Percentiles rank a stretch among this genome's conserved stretches.
Conservation (phyloP, 1,140 invertebrate genomes). For the Monochamus saltuarius region DNA sequence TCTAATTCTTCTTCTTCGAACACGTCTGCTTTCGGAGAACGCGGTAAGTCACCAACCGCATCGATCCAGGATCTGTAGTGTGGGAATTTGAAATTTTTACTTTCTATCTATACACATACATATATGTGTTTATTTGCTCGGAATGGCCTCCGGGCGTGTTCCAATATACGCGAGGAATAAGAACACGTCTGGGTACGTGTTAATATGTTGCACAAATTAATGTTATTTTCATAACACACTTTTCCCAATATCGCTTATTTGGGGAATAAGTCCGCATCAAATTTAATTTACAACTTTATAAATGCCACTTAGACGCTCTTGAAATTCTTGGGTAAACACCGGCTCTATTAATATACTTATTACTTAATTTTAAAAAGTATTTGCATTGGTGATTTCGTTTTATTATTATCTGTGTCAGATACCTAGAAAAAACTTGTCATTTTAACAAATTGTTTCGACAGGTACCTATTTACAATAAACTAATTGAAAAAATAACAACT, state of each 20-base stretch:
- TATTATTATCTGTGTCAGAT: no score
- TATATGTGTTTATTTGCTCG: conserved; percentile 15
- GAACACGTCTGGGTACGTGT: conserved; percentile 17
- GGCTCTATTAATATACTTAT: no score
- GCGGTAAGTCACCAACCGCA: neutral
- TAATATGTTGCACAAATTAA: conserved; percentile 20
- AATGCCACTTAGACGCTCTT: neutral
- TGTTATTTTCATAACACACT: conserved; percentile 25
- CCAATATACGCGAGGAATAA: conserved; percentile 13
- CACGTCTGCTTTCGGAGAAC: no score
- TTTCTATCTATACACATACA: conserved; percentile 14
- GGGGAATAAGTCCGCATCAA: neutral
- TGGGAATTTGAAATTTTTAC: conserved; percentile 24
- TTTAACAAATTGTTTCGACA: no score
- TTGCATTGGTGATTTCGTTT: no score
- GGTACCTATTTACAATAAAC: no score
- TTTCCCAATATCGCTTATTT: conserved; percentile 2
- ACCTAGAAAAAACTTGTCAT: no score
- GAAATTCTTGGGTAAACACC: neutral
- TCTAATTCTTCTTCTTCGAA: no score
- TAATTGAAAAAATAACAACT: no score
- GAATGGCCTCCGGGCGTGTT: conserved; percentile 9
- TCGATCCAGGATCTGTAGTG: conserved; percentile 7
- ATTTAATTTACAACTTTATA: conserved; percentile 2
- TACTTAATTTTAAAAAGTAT: no score